Percentiles rank a stretch among this genome's conserved stretches.
phyloP scores from a whole-genome alignment of 2,888 invertebrate species.

The Idaea aversata region DNA sequence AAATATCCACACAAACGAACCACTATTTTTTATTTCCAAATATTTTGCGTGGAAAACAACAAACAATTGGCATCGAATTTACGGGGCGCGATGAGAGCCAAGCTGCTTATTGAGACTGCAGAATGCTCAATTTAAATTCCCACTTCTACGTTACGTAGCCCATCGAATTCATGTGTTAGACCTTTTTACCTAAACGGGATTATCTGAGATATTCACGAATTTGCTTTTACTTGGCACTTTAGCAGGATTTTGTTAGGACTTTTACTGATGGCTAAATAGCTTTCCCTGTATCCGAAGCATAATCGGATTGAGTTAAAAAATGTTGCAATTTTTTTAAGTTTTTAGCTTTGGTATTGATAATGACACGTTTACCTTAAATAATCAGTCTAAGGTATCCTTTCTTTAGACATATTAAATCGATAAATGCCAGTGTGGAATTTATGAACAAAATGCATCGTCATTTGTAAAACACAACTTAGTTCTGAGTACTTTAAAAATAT shows the following conservation, averaged over 20 bases:
- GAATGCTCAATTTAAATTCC: conserved; percentile 58
- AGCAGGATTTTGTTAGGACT: conserved; percentile 25
- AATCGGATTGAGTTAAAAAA: background rate
- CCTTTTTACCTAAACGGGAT: conserved; percentile 29
- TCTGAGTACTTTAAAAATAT: background rate
- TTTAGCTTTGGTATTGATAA: background rate
- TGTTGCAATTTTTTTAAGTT: background rate
- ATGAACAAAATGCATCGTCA: background rate
- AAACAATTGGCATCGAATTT: conserved; percentile 70
- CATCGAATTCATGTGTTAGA: conserved; percentile 26
- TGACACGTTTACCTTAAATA: no score
- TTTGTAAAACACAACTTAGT: background rate
- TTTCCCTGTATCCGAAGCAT: conserved; percentile 9
- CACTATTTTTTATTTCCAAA: conserved; percentile 46
- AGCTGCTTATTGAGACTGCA: conserved; percentile 71
- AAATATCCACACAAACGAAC: background rate
- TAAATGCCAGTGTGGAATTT: conserved; percentile 5
- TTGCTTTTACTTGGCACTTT: conserved; percentile 30
- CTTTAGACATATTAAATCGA: background rate
- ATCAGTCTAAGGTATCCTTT: no score
- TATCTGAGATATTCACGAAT: conserved; percentile 30
- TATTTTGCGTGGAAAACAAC: conserved; percentile 62
- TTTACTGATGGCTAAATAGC: conserved; percentile 24
- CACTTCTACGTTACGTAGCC: conserved; percentile 30
- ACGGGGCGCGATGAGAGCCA: conserved; percentile 65